These are phyloP conservation scores for Microtus pennsylvanicus DNA, from an alignment of 2,113 vertebrate genomes.

Conservation along the genomic window DNA sequence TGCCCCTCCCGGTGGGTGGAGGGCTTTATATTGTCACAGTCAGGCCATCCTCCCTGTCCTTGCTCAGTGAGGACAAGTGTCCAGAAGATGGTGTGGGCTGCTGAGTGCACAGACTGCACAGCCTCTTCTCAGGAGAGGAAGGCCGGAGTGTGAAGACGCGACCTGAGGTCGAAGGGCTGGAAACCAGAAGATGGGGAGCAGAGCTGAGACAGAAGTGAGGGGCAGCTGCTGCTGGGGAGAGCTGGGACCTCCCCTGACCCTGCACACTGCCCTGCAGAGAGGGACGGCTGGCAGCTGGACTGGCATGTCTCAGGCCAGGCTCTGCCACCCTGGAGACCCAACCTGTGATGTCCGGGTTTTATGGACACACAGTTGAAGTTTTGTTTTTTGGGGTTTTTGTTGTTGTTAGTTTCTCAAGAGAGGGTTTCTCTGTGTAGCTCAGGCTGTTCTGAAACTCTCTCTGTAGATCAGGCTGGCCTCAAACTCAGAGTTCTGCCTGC, in stretches of 20 bases:
- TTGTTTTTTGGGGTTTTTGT: neutral
- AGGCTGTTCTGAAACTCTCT: neutral
- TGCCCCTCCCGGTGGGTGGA: neutral
- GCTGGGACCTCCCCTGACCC: neutral
- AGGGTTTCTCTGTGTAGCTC: neutral
- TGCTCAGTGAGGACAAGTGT: neutral
- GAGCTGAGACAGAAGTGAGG: neutral
- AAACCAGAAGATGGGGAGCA: neutral
- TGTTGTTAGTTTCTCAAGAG: neutral
- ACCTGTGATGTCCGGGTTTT: neutral
- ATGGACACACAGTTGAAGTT: neutral
- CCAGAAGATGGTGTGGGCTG: neutral
- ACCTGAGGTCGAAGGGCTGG: neutral
- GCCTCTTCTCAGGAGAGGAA: neutral
- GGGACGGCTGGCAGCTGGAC: neutral
- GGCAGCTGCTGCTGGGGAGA: neutral
- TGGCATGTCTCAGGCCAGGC: neutral
- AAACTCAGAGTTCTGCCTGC: neutral
- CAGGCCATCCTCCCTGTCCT: neutral
- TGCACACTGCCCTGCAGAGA: no score
- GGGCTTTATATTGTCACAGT: neutral
- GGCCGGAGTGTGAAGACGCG: neutral
- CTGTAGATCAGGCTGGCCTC: neutral
- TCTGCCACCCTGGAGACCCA: neutral
- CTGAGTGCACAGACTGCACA: neutral